Evolutionary conservation across 2,113 vertebrate species (phyloP).

Genomic region (Himantopus leucocephalus): DNA sequence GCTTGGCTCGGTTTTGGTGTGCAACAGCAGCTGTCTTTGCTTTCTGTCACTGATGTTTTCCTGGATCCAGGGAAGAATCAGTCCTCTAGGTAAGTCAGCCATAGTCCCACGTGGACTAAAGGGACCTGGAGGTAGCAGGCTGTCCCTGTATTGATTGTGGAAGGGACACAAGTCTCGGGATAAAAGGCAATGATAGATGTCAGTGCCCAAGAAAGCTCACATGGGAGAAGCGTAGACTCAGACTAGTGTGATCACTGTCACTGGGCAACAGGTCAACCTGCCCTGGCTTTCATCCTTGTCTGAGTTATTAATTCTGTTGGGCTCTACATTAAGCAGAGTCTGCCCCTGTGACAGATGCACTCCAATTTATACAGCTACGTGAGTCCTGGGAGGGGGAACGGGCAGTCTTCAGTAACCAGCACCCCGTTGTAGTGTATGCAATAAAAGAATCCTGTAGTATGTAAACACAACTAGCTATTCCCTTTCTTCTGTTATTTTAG

Average conservation of each 20-base stretch:
- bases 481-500: neutral
- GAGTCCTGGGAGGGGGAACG: neutral
- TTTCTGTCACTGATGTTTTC: neutral
- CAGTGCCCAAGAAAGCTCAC: neutral
- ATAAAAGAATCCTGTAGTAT: neutral
- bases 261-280: neutral
- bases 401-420: neutral
- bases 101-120: neutral
- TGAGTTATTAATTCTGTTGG: neutral
- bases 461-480: neutral
- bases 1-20: neutral
- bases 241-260: neutral
- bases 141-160: neutral
- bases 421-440: accelerated
- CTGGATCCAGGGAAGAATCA: neutral
- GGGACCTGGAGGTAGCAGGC: neutral
- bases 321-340: neutral
- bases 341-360: neutral
- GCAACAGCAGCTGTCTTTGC: neutral
- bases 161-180: neutral
- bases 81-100: neutral
- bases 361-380: neutral
- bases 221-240: neutral
- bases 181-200: neutral
- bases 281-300: neutral